Evolutionary conservation across 2,888 invertebrate genomes (phyloP).

Genomic region (Abrostola tripartita): DNA sequence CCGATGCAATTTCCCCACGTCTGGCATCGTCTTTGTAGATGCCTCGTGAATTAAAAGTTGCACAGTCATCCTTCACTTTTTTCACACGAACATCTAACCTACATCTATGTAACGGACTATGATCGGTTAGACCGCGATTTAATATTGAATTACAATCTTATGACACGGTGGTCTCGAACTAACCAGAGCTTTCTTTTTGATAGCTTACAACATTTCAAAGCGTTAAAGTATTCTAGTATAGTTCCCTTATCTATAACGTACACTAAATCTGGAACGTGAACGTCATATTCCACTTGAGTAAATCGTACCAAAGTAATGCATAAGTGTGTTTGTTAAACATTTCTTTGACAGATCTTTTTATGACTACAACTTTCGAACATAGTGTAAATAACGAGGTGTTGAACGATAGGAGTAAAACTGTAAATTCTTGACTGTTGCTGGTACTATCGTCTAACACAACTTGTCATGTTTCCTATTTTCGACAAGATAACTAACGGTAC

Average conservation of each 20-base stretch:
- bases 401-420: conserved; percentile 57
- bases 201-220: conserved; percentile 11
- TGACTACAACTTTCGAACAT: conserved; percentile 41
- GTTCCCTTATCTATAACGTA: background rate
- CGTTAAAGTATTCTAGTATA: conserved; percentile 9
- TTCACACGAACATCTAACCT: conserved; percentile 61
- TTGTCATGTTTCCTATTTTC: conserved; percentile 38
- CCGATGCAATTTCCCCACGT: conserved; percentile 70
- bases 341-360: conserved; percentile 58
- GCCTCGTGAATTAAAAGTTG: conserved; percentile 50
- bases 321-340: conserved; percentile 47
- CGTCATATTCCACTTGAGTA: conserved; percentile 29
- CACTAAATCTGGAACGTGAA: conserved; percentile 31
- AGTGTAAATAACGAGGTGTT: conserved; percentile 47
- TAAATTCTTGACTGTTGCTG: conserved; percentile 52
- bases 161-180: conserved; percentile 12
- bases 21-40: conserved; percentile 51
- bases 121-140: conserved; percentile 52
- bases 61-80: conserved; percentile 54
- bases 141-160: conserved; percentile 46
- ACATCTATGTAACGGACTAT: conserved; percentile 63
- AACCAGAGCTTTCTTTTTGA: conserved; percentile 12
- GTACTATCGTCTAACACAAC: conserved; percentile 46
- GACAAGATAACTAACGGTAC: conserved; percentile 22
- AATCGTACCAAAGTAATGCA: conserved; percentile 41